Percentiles rank a stretch among this genome's conserved stretches.
Conservation (phyloP, 2,113 vertebrate genomes). For the Oreochromis spilurus region DNA sequence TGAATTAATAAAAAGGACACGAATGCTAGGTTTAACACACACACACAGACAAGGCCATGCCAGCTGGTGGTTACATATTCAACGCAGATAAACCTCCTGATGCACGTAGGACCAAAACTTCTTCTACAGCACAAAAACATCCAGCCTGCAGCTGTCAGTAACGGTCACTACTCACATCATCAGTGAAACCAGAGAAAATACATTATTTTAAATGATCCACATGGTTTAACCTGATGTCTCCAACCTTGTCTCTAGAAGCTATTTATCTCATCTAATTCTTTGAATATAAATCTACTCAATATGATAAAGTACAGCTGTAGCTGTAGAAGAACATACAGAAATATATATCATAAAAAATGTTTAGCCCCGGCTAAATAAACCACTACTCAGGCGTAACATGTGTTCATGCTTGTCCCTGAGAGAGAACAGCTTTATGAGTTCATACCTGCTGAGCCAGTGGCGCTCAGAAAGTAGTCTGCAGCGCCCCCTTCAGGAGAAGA, state of each 20-base stretch:
- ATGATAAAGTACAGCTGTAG: neutral
- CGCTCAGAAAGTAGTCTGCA: slow-evolving; percentile 55
- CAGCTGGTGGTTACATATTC: slow-evolving; percentile 62
- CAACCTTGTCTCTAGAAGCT: neutral
- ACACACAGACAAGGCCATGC: neutral
- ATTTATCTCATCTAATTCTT: neutral
- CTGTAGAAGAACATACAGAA: neutral
- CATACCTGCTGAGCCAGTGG: neutral
- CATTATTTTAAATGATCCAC: neutral
- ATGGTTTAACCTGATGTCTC: neutral
- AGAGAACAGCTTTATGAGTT: neutral
- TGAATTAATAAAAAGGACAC: slow-evolving; percentile 69
- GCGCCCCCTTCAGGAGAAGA: slow-evolving; percentile 53
- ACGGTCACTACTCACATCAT: neutral
- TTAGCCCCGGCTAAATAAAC: neutral
- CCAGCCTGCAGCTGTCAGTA: neutral
- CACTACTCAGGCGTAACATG: neutral
- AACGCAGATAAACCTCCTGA: slow-evolving; percentile 41
- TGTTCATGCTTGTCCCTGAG: neutral
- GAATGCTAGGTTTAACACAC: slow-evolving; percentile 48
- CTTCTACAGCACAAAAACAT: slow-evolving; percentile 11
- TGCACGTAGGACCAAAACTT: neutral
- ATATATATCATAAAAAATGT: neutral
- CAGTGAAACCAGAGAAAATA: neutral
- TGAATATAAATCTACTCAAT: neutral